Percentiles rank a stretch among this genome's conserved stretches.
phyloP scores from a whole-genome alignment of 2,113 vertebrate species.

The Forbesichthys agassizii region DNA sequence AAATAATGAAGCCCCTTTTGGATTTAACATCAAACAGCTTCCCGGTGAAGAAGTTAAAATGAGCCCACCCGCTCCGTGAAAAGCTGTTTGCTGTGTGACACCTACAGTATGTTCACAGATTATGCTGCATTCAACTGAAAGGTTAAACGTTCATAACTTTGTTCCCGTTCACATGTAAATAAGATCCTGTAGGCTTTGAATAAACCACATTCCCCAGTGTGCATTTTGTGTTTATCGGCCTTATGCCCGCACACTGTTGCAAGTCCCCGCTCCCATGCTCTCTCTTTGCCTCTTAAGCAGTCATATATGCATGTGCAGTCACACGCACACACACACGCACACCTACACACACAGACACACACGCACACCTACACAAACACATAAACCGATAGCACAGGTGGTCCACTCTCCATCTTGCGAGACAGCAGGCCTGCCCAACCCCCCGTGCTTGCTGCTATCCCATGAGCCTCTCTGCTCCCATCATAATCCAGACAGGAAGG shows the following conservation, averaged over 20 bases:
- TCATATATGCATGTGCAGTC: conserved; percentile 6
- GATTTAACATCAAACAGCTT: conserved; percentile 59
- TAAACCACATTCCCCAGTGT: conserved; percentile 36
- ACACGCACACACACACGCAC: conserved; percentile 24
- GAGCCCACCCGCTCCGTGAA: too few relatives aligned
- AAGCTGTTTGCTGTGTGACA: conserved; percentile 13
- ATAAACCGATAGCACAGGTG: conserved; percentile 45
- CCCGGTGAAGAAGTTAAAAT: conserved; percentile 46
- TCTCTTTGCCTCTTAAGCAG: conserved; percentile 5
- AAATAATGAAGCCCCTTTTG: conserved; percentile 45
- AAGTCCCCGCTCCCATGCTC: conserved; percentile 44
- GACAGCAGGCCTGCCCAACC: conserved; percentile 28
- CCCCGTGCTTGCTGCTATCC: conserved; percentile 40
- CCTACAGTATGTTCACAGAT: conserved; percentile 23
- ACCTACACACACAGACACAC: conserved; percentile 8
- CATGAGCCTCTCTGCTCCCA: conserved; percentile 48
- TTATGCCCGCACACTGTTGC: conserved; percentile 34
- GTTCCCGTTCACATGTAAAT: conserved; percentile 51
- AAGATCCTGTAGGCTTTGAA: background rate
- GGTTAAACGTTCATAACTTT: conserved; percentile 42
- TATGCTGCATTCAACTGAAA: conserved; percentile 40
- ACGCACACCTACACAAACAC: conserved; percentile 13
- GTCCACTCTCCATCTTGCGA: conserved; percentile 49
- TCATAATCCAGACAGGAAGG: conserved; percentile 41
- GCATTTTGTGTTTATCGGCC: conserved; percentile 32